Evolutionary conservation across 1,140 invertebrate genomes (phyloP).

Genomic region (Parasteatoda tepidariorum): DNA sequence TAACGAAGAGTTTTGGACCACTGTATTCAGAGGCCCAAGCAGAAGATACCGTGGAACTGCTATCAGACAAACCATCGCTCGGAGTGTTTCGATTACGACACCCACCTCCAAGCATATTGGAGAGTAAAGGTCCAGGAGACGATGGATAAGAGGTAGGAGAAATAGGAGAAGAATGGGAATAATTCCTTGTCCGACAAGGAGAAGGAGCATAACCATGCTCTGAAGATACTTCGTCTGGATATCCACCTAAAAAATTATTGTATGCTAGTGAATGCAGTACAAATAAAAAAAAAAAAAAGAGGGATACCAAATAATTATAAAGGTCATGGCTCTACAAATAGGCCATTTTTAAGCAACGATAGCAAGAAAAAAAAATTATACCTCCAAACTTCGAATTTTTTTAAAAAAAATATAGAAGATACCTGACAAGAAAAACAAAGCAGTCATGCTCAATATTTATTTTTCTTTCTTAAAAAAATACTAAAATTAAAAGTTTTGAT

Average conservation of each 20-base stretch:
- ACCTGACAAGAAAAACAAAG: too few relatives aligned
- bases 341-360: too few relatives aligned
- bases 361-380: too few relatives aligned
- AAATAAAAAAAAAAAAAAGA: too few relatives aligned
- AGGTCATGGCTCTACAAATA: too few relatives aligned
- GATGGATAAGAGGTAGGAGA: slow-evolving; percentile 38
- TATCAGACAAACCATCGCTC: slow-evolving; percentile 63
- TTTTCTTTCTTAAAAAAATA: too few relatives aligned
- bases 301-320: too few relatives aligned
- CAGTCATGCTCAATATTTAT: too few relatives aligned
- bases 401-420: too few relatives aligned
- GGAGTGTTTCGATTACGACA: slow-evolving; percentile 50
- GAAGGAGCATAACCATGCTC: slow-evolving; percentile 52
- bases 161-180: slow-evolving; percentile 42
- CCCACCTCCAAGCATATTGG: not conserved
- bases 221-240: slow-evolving; percentile 49
- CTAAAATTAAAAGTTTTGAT: too few relatives aligned
- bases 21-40: slow-evolving; percentile 63
- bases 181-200: slow-evolving; percentile 30
- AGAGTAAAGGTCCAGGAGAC: slow-evolving; percentile 26
- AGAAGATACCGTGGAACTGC: slow-evolving; percentile 60
- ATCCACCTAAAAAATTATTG: slow-evolving; percentile 38
- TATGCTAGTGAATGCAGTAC: too few relatives aligned
- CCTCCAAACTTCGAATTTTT: too few relatives aligned
- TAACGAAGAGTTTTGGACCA: slow-evolving; percentile 95